Base-by-base conservation (phyloP, 1,140 invertebrate species). In the Lepidurus arcticus region DNA sequence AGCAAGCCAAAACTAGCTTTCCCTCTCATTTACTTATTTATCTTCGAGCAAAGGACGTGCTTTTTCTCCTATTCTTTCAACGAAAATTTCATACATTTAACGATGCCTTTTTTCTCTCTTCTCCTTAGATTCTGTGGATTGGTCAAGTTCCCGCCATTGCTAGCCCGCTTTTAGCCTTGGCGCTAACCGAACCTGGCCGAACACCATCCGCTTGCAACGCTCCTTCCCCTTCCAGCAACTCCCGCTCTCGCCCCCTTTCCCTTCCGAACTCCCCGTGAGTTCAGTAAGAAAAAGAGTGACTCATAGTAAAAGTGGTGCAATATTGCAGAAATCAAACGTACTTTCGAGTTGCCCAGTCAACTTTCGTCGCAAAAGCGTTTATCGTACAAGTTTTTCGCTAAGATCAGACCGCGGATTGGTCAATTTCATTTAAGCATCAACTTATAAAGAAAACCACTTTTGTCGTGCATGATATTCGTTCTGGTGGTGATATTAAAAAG, bases 131-230 rank as follows among this genome's bases (percentile, higher is more conserved):
- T 65, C 53, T 65, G 53, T 65, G 53, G 16, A 65, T 65, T 65
- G 53, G 53, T 65, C 53, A 65, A 65, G 53, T 65, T 65, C 53
- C 53, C 53, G 53, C 53, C 53, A 65, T 65, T 65, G 53, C 53
- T 65, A 65, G 53, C 16, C 53, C 13, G 53, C 21, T 65, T 65
- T 21, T 21, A 13, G 7, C 53, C 53, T 65, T 65, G 53, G 53
- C 53, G 53, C 53, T 11, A 65, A 65, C 45, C 45, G 45, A 47
- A 47, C 45, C 45, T 47, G 45, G 53, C 21, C 53, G 53, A 65
- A 65, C 53, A 21, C 53, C 53, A 65, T 65, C 53, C 16, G 16
- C 53, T 65, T 34, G 34, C 34, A 3, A 34, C 34, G 34, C 53
- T 11, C 53, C 53, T 8, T 21, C n/a, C 53, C 53, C 53, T 21